A percentile compares a stretch with the other conserved stretches of the same genome.
These are phyloP conservation scores for Stegostoma tigrinum DNA, from an alignment of 2,113 vertebrate species.

Conservation along the genomic window DNA sequence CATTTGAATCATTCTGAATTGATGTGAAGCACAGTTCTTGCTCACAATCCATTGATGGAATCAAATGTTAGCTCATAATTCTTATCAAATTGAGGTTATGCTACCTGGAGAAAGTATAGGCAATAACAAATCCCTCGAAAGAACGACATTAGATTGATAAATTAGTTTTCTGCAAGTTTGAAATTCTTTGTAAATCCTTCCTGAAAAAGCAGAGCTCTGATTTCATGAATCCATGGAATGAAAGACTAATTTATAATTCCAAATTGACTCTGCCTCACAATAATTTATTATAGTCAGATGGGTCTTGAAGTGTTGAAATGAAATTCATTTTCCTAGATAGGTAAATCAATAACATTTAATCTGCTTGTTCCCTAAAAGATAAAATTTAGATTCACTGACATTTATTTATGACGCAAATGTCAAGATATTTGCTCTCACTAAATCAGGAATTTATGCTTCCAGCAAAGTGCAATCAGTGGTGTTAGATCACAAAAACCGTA, in stretches of 20 bases:
- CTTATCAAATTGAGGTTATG: not conserved
- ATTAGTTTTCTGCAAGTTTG: not conserved
- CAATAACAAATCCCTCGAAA: not conserved
- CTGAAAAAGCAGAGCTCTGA: not conserved
- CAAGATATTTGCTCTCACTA: not conserved
- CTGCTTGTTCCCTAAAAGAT: conserved; percentile 22
- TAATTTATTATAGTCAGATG: conserved; percentile 24
- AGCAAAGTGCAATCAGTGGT: not conserved
- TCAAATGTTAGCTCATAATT: not conserved
- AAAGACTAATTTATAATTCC: not conserved
- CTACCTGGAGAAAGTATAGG: not conserved
- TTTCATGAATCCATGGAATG: conserved; percentile 20
- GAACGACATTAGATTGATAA: conserved; percentile 3
- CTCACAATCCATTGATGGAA: not conserved
- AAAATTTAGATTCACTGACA: conserved; percentile 10
- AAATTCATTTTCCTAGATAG: conserved; percentile 21
- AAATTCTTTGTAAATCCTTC: conserved; percentile 1
- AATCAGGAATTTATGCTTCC: not conserved
- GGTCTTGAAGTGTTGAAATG: conserved; percentile 11
- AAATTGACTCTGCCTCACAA: not conserved
- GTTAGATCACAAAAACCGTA: not conserved
- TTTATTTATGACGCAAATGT: conserved; percentile 11
- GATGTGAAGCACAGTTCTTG: not conserved
- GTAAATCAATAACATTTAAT: conserved; percentile 36
- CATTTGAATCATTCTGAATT: not conserved